Conservation (phyloP, 2,113 vertebrate genomes). For the Cyprinodon tularosa region DNA sequence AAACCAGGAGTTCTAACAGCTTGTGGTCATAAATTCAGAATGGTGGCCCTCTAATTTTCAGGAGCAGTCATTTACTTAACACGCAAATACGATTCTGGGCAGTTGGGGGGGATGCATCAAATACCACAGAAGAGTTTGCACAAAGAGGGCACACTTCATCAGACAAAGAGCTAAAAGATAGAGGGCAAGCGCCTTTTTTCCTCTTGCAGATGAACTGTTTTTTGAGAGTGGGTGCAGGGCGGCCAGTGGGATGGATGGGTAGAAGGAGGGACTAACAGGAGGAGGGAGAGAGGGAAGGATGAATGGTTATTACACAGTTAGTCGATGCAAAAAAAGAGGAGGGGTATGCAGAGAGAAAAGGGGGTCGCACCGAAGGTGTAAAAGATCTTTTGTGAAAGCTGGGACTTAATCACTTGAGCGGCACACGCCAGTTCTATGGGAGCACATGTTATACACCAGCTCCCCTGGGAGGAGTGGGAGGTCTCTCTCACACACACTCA, state of each 20-base stretch:
- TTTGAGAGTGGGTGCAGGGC: constrained; percentile 76
- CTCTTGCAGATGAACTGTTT: constrained; percentile 67
- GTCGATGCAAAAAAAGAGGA: constrained; percentile 64
- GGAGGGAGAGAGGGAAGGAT: constrained; percentile 34
- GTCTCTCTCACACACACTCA: constrained; percentile 46
- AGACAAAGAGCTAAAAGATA: constrained; percentile 73
- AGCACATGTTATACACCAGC: constrained; percentile 75
- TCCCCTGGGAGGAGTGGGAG: constrained; percentile 63
- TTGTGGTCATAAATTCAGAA: constrained; percentile 26
- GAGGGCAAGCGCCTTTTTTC: constrained; percentile 53
- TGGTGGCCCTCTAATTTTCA: constrained; percentile 55
- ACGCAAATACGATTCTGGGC: constrained; percentile 72
- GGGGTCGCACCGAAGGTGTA: constrained; percentile 35
- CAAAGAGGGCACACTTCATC: constrained; percentile 77
- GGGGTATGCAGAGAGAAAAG: constrained; percentile 33
- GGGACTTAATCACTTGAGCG: constrained; percentile 79
- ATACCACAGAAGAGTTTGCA: constrained; percentile 56
- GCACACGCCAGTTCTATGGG: constrained; percentile 74
- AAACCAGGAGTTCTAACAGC: constrained; percentile 12
- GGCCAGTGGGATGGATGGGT: constrained; percentile 55
- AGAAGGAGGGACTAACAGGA: constrained; percentile 50
- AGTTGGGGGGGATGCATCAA: constrained; percentile 71
- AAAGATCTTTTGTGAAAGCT: constrained; percentile 74
- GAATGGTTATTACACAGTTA: constrained; percentile 72
- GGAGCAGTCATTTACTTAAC: constrained; percentile 76